A percentile compares a stretch with the other conserved stretches of the same genome.
phyloP scores from a whole-genome alignment of 2,113 vertebrate species.

The Cephalopholis sonnerati region DNA sequence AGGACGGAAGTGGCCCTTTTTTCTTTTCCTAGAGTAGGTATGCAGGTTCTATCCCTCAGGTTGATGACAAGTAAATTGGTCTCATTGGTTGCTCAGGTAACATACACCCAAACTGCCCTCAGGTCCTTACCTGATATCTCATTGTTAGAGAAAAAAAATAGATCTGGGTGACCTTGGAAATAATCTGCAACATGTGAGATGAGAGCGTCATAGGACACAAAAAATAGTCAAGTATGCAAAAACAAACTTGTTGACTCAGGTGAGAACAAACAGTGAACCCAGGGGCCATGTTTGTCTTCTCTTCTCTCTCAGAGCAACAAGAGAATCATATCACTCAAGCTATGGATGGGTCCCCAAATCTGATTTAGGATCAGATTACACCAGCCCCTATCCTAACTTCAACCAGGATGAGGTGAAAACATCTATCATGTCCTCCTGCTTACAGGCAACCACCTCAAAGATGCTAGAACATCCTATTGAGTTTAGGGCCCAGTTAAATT shows the following conservation, averaged over 20 bases:
- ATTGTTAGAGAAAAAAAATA: constrained; percentile 59
- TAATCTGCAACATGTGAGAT: constrained; percentile 23
- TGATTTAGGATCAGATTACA: constrained; percentile 69
- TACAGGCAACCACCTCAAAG: constrained; percentile 15
- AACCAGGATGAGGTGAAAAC: constrained; percentile 41
- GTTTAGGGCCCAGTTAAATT: constrained; percentile 31
- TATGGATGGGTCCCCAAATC: constrained; percentile 51
- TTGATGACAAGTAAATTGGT: constrained; percentile 84
- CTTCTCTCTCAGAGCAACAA: constrained; percentile 17
- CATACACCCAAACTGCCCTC: constrained; percentile 69
- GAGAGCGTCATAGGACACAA: constrained; percentile 6
- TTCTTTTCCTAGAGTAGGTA: constrained; percentile 66
- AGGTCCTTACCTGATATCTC: constrained; percentile 68
- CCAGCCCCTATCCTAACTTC: constrained; percentile 40
- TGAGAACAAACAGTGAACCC: constrained; percentile 22
- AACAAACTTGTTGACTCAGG: constrained; percentile 51
- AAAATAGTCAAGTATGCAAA: constrained; percentile 42
- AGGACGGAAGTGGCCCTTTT: constrained; percentile 61
- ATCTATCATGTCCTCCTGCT: constrained; percentile 43
- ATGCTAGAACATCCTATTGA: constrained; percentile 10
- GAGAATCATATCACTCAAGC: constrained; percentile 33
- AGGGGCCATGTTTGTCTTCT: constrained; percentile 30
- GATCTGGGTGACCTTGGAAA: constrained; percentile 35
- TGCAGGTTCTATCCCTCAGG: constrained; percentile 72
- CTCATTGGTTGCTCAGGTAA: constrained; percentile 79